These are phyloP conservation scores for Phrynosoma blainvillii DNA, from an alignment of 2,113 vertebrate species.

Conservation along the genomic window DNA sequence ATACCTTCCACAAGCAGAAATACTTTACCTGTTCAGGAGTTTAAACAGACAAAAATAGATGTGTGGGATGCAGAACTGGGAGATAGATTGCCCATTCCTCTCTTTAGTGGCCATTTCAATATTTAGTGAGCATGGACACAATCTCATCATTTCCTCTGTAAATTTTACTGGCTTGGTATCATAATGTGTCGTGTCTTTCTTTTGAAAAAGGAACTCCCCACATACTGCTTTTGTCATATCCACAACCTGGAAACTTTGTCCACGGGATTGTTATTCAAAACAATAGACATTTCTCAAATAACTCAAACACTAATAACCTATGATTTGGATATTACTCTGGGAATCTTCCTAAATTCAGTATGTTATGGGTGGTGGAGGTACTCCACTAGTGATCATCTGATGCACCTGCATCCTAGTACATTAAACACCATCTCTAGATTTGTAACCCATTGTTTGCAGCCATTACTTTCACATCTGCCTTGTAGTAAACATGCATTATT, in stretches of 20 bases:
- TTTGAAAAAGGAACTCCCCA: background rate
- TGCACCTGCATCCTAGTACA: background rate
- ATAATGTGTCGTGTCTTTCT: background rate
- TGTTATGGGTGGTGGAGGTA: background rate
- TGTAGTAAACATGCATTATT: conserved; percentile 21
- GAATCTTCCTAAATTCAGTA: background rate
- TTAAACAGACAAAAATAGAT: too few species aligned
- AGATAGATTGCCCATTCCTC: too few species aligned
- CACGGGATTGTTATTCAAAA: background rate
- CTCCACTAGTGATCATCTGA: background rate
- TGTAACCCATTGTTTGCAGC: background rate
- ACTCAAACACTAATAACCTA: background rate
- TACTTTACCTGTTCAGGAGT: too few species aligned
- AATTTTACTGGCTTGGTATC: background rate
- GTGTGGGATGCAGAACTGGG: too few species aligned
- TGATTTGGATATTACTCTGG: background rate
- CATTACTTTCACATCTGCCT: conserved; percentile 17
- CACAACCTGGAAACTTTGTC: too few species aligned
- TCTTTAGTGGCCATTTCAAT: background rate
- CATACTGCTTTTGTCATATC: background rate
- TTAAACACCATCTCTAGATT: conserved; percentile 18
- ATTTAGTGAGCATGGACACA: background rate
- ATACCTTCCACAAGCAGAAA: too few species aligned
- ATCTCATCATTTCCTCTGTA: background rate
- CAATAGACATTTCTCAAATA: background rate